A percentile compares a stretch with the other conserved stretches of the same genome.
Conservation (phyloP, 2,797 vertebrate genomes). For the Sebastes taczanowskii region DNA sequence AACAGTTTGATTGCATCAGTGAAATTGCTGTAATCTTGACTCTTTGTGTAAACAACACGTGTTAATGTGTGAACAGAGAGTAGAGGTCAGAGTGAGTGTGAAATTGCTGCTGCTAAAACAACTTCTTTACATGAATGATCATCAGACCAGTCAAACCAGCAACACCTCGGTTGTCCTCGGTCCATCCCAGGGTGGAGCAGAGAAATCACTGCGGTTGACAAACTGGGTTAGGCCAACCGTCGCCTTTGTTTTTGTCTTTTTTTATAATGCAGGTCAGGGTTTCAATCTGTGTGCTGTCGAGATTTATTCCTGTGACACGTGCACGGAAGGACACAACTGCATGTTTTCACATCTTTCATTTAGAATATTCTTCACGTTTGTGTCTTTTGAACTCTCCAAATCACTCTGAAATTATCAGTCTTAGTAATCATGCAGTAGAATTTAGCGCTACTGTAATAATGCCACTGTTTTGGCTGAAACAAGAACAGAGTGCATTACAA, state of each 20-base stretch:
- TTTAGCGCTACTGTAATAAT: background rate
- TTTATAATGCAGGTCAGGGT: background rate
- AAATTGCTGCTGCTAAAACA: slow-evolving; percentile 29
- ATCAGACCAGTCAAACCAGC: slow-evolving; percentile 68
- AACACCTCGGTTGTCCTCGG: slow-evolving; percentile 32
- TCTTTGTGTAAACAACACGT: background rate
- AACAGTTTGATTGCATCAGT: background rate
- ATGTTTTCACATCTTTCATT: background rate
- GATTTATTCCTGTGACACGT: background rate
- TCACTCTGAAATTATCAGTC: background rate
- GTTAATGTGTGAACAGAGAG: background rate
- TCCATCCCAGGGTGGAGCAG: slow-evolving; percentile 65
- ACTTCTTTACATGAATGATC: slow-evolving; percentile 17
- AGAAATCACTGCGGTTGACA: slow-evolving; percentile 61
- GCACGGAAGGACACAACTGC: background rate
- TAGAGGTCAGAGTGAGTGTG: slow-evolving; percentile 26
- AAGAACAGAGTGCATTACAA: background rate
- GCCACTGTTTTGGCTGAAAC: background rate
- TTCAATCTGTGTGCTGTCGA: background rate
- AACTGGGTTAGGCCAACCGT: slow-evolving; percentile 54
- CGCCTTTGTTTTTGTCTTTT: slow-evolving; percentile 22
- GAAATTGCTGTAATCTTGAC: background rate
- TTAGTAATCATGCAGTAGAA: background rate
- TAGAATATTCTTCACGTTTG: background rate
- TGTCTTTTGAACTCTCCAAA: background rate